A percentile compares a stretch with the other conserved stretches of the same genome.
phyloP scores from a whole-genome alignment of 23 tunicate genomes.

The Oikopleura dioica region DNA sequence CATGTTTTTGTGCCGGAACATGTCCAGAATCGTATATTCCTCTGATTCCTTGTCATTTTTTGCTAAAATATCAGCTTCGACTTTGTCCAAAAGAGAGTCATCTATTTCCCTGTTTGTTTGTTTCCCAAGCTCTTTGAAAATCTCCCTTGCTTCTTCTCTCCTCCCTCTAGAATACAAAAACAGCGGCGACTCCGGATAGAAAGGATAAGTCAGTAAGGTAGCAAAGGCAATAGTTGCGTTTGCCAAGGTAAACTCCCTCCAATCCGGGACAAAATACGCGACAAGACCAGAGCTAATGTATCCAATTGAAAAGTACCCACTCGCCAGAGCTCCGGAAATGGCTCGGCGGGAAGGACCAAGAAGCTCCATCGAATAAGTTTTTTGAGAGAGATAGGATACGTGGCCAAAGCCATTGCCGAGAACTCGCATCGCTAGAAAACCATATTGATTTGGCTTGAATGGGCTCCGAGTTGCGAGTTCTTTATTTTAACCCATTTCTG shows the following conservation, averaged over 20 bases:
- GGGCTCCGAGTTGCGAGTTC: too few relatives aligned
- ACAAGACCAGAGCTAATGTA: background rate
- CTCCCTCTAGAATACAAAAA: too few relatives aligned
- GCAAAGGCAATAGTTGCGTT: background rate
- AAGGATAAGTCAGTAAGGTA: background rate
- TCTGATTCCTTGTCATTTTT: background rate
- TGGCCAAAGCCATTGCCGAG: background rate
- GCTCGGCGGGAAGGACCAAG: background rate
- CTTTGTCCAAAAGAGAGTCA: background rate
- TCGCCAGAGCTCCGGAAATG: background rate
- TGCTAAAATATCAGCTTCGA: background rate
- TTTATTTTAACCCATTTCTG: too few relatives aligned
- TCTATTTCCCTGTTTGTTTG: background rate
- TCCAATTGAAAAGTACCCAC: background rate
- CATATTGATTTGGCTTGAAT: constrained; percentile 1
- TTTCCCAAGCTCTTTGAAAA: background rate
- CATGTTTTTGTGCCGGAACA: background rate
- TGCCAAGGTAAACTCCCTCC: background rate
- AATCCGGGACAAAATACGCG: background rate
- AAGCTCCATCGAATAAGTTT: background rate
- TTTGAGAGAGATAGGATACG: background rate
- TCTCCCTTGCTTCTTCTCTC: background rate
- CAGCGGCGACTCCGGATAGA: background rate
- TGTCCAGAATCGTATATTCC: background rate
- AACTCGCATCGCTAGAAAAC: background rate